A percentile compares a stretch with the other conserved stretches of the same genome.
phyloP scores from a whole-genome alignment of 2,888 invertebrate genomes.

The Dicycla oo region DNA sequence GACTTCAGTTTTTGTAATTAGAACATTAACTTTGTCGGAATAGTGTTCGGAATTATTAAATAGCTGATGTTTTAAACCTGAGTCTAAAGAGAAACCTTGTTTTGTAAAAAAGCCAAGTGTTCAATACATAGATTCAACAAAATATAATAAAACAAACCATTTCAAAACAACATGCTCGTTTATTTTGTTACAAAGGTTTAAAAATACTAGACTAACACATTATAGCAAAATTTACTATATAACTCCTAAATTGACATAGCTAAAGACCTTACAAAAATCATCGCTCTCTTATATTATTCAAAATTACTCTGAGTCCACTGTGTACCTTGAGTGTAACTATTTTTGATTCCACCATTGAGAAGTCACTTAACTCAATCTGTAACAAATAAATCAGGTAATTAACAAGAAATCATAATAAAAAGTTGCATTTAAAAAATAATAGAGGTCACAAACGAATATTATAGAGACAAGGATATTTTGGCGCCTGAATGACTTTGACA shows the following conservation, averaged over 20 bases:
- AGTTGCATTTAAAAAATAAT: not conserved
- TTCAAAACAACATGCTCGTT: conserved; percentile 15
- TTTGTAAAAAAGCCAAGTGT: too few relatives aligned
- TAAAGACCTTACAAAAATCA: conserved; percentile 65
- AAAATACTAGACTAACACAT: conserved; percentile 41
- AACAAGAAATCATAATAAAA: not conserved
- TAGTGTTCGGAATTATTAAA: too few relatives aligned
- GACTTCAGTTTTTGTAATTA: too few relatives aligned
- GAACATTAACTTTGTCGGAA: too few relatives aligned
- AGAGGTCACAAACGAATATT: not conserved
- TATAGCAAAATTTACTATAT: conserved; percentile 47
- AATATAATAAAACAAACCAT: conserved; percentile 6
- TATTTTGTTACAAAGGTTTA: conserved; percentile 37
- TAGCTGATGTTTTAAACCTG: too few relatives aligned
- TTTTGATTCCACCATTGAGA: conserved; percentile 91
- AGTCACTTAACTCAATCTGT: conserved; percentile 93
- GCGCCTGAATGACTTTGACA: not conserved
- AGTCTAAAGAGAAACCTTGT: too few relatives aligned
- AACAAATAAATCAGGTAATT: conserved; percentile 66
- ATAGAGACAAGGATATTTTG: not conserved
- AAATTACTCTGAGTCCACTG: conserved; percentile 85
- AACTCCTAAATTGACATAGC: conserved; percentile 10
- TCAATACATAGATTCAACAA: not conserved
- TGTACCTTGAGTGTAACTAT: conserved; percentile 86
- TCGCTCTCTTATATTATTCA: conserved; percentile 86